Percentiles rank a stretch among this genome's conserved stretches.
Evolutionary conservation across 1,140 invertebrate genomes (phyloP).

Genomic region (Nilaparvata lugens): DNA sequence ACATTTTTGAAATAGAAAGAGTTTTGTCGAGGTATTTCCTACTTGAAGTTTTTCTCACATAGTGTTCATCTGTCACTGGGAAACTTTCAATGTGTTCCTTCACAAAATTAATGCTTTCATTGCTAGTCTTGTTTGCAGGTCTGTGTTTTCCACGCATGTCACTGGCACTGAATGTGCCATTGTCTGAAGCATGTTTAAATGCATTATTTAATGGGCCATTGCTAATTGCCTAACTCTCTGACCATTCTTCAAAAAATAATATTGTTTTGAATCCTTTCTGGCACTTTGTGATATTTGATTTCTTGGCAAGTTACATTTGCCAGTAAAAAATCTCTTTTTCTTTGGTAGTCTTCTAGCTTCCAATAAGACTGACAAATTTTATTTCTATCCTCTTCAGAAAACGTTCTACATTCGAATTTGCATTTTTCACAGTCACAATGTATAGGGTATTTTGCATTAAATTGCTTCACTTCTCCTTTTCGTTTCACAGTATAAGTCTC

Average conservation of each 20-base stretch:
- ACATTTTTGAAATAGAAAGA: constrained; percentile 9
- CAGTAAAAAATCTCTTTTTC: too few relatives aligned
- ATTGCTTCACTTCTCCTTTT: too few relatives aligned
- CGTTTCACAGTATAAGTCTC: too few relatives aligned
- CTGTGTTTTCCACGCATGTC: neutral
- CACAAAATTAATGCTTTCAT: neutral
- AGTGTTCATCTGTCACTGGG: constrained; percentile 1
- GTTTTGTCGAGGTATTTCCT: constrained; percentile 6
- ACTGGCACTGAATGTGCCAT: neutral
- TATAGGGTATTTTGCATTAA: too few relatives aligned
- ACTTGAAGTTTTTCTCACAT: constrained; percentile 3
- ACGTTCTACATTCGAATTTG: too few relatives aligned
- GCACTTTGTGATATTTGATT: neutral
- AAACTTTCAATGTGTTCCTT: constrained; percentile 3
- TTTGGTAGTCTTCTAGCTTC: too few relatives aligned
- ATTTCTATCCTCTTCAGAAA: too few relatives aligned
- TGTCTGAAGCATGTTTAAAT: neutral
- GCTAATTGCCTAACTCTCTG: neutral
- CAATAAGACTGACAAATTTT: too few relatives aligned
- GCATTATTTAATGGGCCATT: neutral
- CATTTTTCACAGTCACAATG: too few relatives aligned
- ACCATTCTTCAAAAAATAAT: neutral
- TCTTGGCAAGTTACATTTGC: neutral
- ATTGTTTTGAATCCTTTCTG: neutral
- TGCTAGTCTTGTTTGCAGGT: neutral